Conservation (phyloP, 2,888 invertebrate genomes). For the Ichneumoninae sp. region DNA sequence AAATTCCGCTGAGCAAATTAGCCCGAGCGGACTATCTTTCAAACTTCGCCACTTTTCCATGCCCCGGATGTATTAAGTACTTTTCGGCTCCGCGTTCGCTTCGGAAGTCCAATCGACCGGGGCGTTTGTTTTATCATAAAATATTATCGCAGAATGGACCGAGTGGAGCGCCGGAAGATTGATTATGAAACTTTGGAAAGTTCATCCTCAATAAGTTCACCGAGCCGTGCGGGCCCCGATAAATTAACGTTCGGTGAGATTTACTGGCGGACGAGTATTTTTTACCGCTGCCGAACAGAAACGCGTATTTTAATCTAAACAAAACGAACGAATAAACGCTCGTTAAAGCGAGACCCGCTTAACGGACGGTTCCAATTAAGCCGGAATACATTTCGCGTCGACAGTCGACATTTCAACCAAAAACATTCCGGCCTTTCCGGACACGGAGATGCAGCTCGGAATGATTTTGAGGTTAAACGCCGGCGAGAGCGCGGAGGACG, state of each 20-base stretch:
- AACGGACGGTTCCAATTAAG: no score
- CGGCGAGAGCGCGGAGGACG: constrained; percentile 27
- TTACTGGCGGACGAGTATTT: constrained; percentile 11
- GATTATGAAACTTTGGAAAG: constrained; percentile 28
- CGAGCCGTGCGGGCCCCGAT: constrained; percentile 26
- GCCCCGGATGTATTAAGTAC: background rate
- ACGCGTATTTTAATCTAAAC: no score
- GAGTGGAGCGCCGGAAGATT: constrained; percentile 13
- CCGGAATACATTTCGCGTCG: no score
- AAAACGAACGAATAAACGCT: no score
- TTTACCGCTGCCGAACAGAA: background rate
- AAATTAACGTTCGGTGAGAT: constrained; percentile 38
- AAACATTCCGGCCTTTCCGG: constrained; percentile 67
- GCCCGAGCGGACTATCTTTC: background rate
- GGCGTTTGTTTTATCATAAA: background rate
- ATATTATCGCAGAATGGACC: constrained; percentile 21
- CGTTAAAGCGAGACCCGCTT: no score
- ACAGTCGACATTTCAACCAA: constrained; percentile 52
- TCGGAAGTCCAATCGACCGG: constrained; percentile 3
- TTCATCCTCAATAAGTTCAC: constrained; percentile 28
- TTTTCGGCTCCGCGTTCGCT: background rate
- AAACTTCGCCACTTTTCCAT: background rate
- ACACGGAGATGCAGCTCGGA: constrained; percentile 67
- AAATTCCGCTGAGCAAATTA: background rate
- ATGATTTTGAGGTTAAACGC: constrained; percentile 65